phyloP scores from a whole-genome alignment of 2,888 invertebrate species.

The Ganaspis brasiliensis region DNA sequence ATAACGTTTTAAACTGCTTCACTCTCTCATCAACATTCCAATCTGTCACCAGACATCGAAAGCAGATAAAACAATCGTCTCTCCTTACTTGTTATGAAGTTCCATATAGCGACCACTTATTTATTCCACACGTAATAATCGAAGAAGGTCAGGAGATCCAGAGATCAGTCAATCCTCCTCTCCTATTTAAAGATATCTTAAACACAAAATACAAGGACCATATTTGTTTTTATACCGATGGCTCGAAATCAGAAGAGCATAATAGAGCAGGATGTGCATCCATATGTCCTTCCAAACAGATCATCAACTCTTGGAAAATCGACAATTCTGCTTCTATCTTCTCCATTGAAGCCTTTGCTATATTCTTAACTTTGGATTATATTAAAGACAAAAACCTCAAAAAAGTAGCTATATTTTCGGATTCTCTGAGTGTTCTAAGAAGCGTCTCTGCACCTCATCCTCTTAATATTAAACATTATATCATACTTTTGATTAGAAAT shows the following conservation, averaged over 20 bases:
- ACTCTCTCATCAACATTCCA: not conserved
- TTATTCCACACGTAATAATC: not conserved
- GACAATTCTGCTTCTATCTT: not conserved
- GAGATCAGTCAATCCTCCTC: not conserved
- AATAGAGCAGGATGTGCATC: slow-evolving; percentile 43
- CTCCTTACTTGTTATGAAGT: not conserved
- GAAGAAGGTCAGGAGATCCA: not conserved
- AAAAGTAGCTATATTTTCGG: not conserved
- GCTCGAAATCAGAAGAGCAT: slow-evolving; percentile 40
- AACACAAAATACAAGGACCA: not conserved
- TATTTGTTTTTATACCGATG: slow-evolving; percentile 54
- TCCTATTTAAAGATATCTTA: not conserved
- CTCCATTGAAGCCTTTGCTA: not conserved
- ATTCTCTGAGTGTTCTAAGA: not conserved
- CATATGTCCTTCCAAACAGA: not conserved
- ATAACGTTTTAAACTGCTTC: not conserved
- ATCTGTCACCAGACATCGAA: not conserved
- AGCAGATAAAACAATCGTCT: not conserved
- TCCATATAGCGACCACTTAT: not conserved
- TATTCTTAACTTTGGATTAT: not conserved
- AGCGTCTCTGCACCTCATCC: not conserved
- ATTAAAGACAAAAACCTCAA: not conserved
- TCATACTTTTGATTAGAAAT: not conserved
- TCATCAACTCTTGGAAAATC: not conserved
- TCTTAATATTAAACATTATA: not conserved